Evolutionary conservation across 1,140 invertebrate species (phyloP), one percentile per base, ranked within the genome.

Genomic region (Caerostris extrusa): DNA sequence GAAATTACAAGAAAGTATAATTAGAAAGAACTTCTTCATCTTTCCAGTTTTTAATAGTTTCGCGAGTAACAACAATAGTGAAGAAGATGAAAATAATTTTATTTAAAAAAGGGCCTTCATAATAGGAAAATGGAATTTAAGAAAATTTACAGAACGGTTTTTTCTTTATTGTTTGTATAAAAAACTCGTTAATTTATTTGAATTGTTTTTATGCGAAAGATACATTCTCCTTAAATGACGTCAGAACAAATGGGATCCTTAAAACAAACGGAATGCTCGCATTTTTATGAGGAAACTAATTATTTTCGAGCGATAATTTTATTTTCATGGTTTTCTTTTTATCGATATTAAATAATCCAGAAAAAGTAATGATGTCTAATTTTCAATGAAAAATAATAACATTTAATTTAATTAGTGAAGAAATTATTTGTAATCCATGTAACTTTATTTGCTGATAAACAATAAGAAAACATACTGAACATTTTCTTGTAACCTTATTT

Each of bases 1-100:
- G 71, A 91, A 91, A 91, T 91, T 81, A 82, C 60, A 82, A 82
- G 71, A 82, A 91, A 34, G 69, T 81, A 57, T 91, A 91, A 91
- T 81, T 91, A 82, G 55, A 81, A 34, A n/a, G 55, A 88, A 88
- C 71, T 55, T 81, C 61, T 34, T 60, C 82, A 82, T 91, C 57
- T 81, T 34, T 91, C n/a, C 55, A 83, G 10, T 57, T 34, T 83
- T 83, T 83, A 83, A 83, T 57, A 83, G 82, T 58, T 83, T 19
- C 3, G 12, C 14, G 55, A 7, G 7, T 64, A 83, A 83, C 55
- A 83, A 83, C 8, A 58, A 83, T 57, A n/a, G 17, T 57, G 53
- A 6, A 83, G 14, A 71, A 53, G 8, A 2, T 8, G 14, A 34
- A 83, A 19, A 83, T 19, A 83, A 1, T 83, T 83, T 83, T 6